A percentile compares a stretch with the other conserved stretches of the same genome.
phyloP scores from a whole-genome alignment of 2,888 invertebrate genomes.

The Apomyelois bistriatella region DNA sequence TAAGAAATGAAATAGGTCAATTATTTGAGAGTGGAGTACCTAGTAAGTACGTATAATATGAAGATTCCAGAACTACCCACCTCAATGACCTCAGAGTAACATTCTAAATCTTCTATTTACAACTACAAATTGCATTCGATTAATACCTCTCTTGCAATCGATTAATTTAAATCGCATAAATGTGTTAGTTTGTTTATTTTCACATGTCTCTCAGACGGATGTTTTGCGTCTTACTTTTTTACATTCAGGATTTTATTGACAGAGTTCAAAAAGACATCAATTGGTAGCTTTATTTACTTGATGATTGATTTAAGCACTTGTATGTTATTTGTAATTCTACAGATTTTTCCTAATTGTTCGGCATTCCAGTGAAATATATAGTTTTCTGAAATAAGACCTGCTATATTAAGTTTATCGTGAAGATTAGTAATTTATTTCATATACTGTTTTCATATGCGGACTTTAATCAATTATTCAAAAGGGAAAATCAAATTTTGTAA shows the following conservation, averaged over 20 bases:
- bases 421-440: no score
- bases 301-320: not conserved
- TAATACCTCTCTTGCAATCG: not conserved
- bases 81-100: not conserved
- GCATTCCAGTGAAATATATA: no score
- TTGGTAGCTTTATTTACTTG: not conserved
- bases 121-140: not conserved
- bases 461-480: no score
- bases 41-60: no score
- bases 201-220: not conserved
- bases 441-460: no score
- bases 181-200: not conserved
- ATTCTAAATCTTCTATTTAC: not conserved
- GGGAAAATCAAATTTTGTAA: no score
- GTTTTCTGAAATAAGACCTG: no score
- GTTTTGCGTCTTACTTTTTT: conserved; percentile 1
- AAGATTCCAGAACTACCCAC: no score
- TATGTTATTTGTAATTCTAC: not conserved
- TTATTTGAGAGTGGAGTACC: no score
- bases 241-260: not conserved
- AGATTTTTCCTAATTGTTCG: not conserved
- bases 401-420: no score
- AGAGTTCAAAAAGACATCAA: not conserved
- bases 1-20: no score
- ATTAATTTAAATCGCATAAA: not conserved